Percentiles rank a stretch among this genome's conserved stretches.
Evolutionary conservation across 2,888 invertebrate species (phyloP).

Genomic region (Laothoe populi): DNA sequence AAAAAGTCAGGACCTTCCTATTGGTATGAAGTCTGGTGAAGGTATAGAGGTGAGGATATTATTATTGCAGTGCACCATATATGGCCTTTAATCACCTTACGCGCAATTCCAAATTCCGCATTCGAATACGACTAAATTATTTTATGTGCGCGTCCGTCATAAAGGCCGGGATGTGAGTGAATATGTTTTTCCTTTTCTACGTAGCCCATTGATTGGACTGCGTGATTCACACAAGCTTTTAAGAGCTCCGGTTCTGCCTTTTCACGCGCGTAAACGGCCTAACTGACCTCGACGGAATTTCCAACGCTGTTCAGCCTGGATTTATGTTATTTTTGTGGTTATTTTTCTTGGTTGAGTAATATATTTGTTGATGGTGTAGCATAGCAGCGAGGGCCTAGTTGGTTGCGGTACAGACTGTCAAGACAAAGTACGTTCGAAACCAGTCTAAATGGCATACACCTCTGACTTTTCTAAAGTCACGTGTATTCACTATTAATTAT

Average conservation of each 20-base stretch:
- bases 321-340: slow-evolving; percentile 19
- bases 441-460: no score
- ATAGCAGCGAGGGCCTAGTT: no score
- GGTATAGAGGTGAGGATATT: no score
- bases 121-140: slow-evolving; percentile 2
- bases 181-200: slow-evolving; percentile 19
- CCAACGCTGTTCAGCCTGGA: background rate
- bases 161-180: slow-evolving; percentile 10
- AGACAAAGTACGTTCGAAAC: no score
- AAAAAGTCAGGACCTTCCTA: no score
- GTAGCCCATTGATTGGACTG: slow-evolving; percentile 16
- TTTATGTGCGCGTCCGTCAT: slow-evolving; percentile 8
- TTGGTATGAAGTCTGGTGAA: no score
- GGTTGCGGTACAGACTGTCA: no score
- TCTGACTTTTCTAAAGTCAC: no score
- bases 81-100: background rate
- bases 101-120: background rate
- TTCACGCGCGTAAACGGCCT: slow-evolving; percentile 21
- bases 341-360: background rate
- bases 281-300: slow-evolving; percentile 15
- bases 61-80: no score
- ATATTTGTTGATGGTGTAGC: background rate
- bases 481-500: no score
- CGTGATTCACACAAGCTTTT: slow-evolving; percentile 24
- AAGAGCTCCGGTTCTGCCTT: slow-evolving; percentile 17